A percentile compares a stretch with the other conserved stretches of the same genome.
Conservation (phyloP, 1,140 invertebrate genomes). For the Drosophila miranda region DNA sequence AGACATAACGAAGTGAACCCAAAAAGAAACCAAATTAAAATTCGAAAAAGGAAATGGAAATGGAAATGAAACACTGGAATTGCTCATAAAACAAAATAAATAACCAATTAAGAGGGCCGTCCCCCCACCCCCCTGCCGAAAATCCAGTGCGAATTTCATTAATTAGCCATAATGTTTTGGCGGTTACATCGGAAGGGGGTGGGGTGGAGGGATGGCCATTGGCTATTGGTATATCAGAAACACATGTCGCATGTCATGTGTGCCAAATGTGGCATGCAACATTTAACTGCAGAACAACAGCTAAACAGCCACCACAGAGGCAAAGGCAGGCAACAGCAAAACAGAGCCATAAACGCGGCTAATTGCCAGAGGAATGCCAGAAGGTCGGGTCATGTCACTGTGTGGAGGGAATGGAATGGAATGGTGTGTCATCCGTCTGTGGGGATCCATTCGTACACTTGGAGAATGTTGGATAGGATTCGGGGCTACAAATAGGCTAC, state of each 20-base stretch:
- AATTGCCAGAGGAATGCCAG: conserved; percentile 69
- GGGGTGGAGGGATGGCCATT: conserved; percentile 10
- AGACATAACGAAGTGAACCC: conserved; percentile 15
- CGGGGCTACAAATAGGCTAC: no score
- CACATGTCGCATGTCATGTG: conserved; percentile 77
- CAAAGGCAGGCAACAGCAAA: conserved; percentile 21
- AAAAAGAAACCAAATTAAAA: conserved; percentile 55
- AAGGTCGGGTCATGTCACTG: conserved; percentile 57
- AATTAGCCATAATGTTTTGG: conserved; percentile 67
- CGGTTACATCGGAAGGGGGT: no score
- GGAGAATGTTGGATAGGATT: neutral
- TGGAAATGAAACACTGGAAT: conserved; percentile 49
- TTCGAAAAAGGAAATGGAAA: conserved; percentile 54
- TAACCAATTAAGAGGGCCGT: conserved; percentile 61
- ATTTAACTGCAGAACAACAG: conserved; percentile 66
- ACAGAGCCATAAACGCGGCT: conserved; percentile 65
- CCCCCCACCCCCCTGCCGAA: conserved; percentile 9
- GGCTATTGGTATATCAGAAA: conserved; percentile 70
- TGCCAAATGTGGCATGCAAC: conserved; percentile 78
- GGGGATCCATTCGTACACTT: conserved; percentile 20
- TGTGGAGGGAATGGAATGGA: conserved; percentile 31
- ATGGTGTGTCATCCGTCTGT: conserved; percentile 36
- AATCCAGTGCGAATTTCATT: conserved; percentile 76
- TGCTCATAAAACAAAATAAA: conserved; percentile 72
- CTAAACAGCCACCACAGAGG: conserved; percentile 6